A percentile compares a stretch with the other conserved stretches of the same genome.
phyloP scores from a whole-genome alignment of 2,113 vertebrate species.

The Channa argus region DNA sequence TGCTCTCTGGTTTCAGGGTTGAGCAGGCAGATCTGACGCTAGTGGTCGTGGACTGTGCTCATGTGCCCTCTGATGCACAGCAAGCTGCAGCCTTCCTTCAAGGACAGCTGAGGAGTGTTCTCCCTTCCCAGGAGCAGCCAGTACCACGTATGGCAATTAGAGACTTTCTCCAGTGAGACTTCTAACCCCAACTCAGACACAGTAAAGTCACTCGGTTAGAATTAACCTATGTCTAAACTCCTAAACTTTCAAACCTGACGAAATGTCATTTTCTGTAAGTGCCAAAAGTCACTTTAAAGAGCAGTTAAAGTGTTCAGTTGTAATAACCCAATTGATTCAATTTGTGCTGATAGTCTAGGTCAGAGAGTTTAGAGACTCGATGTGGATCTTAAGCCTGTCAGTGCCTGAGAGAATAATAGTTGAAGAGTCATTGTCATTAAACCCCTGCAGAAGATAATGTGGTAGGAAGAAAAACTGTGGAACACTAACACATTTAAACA shows the following conservation, averaged over 20 bases:
- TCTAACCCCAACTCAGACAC: not conserved
- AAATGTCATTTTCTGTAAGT: no score
- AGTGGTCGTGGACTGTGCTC: conserved; percentile 70
- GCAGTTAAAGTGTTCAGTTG: not conserved
- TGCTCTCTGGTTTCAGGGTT: conserved; percentile 57
- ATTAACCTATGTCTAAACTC: no score
- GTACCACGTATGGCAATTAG: conserved; percentile 35
- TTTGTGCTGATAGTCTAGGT: no score
- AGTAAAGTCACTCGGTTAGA: not conserved
- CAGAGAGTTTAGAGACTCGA: no score
- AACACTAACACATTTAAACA: not conserved
- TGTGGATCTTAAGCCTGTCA: no score
- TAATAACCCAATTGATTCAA: not conserved
- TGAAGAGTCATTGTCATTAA: no score
- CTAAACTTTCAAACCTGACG: no score
- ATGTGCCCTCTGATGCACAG: conserved; percentile 46
- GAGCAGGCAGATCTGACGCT: conserved; percentile 77
- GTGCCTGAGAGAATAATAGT: no score
- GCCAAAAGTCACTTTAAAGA: no score
- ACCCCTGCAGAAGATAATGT: no score
- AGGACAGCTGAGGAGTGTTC: conserved; percentile 52
- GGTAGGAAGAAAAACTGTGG: not conserved
- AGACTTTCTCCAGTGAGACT: not conserved
- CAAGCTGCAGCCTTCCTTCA: conserved; percentile 55
- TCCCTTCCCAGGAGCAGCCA: conserved; percentile 35